phyloP scores from a whole-genome alignment of 2,797 vertebrate genomes.

The Cirrhinus molitorella region DNA sequence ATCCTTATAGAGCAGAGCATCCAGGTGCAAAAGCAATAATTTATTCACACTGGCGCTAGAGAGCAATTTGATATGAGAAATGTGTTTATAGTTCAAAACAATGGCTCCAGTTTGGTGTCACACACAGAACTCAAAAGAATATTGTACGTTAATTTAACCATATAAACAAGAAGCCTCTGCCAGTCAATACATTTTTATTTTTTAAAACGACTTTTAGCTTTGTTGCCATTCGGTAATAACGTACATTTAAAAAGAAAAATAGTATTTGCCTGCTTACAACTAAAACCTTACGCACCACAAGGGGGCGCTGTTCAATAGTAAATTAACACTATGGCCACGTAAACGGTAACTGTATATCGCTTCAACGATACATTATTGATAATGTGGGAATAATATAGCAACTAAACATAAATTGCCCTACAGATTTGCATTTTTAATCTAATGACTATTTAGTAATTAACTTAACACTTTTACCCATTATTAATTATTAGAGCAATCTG shows the following conservation, averaged over 20 bases:
- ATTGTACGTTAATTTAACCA: background rate
- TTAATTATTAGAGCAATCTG: background rate
- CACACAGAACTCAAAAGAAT: background rate
- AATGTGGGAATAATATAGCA: background rate
- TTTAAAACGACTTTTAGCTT: background rate
- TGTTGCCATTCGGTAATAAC: background rate
- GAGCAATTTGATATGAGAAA: background rate
- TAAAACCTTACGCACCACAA: conserved; percentile 3
- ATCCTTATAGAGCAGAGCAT: background rate
- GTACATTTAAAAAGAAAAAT: background rate
- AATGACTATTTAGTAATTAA: conserved; percentile 10
- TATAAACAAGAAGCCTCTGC: background rate
- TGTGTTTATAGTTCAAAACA: background rate
- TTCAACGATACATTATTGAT: background rate
- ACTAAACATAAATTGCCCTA: background rate
- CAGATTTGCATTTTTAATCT: background rate
- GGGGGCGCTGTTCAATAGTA: background rate
- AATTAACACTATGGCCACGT: background rate
- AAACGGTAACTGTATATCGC: conserved; percentile 3
- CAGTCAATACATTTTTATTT: background rate
- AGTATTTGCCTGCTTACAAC: background rate
- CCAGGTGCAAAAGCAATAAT: background rate
- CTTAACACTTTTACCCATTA: background rate
- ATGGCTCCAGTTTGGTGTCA: background rate
- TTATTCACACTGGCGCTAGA: background rate